These are phyloP conservation scores for Chinchilla lanigera DNA, from an alignment of 2,113 vertebrate genomes.

Conservation along the genomic window DNA sequence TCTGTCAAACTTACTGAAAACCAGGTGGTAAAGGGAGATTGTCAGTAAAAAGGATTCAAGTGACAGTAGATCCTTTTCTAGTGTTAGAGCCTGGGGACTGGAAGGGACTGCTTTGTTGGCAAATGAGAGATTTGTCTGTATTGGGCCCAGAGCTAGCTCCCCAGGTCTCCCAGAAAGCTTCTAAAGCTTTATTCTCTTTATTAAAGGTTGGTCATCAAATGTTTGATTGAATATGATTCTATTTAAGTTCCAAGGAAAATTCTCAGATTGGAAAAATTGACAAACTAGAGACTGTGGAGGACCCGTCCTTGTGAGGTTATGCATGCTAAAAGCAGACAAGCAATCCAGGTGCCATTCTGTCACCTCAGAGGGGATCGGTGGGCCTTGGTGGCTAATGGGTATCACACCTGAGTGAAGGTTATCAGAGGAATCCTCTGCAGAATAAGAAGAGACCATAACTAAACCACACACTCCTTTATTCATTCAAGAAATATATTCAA, in stretches of 20 bases:
- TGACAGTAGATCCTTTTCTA: constrained; percentile 69
- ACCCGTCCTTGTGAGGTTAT: accelerated
- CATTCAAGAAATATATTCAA: neutral
- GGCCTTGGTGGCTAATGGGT: accelerated
- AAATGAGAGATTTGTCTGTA: constrained; percentile 19
- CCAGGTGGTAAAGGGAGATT: constrained; percentile 81
- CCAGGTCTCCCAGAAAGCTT: constrained; percentile 18
- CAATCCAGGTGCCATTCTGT: neutral
- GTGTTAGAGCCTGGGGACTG: constrained; percentile 20
- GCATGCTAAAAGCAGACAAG: neutral
- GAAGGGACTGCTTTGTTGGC: constrained; percentile 41
- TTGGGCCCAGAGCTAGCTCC: neutral
- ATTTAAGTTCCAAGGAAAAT: neutral
- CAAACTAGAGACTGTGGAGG: neutral
- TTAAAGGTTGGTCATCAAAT: constrained; percentile 36
- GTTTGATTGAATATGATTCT: neutral
- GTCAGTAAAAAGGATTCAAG: constrained; percentile 78
- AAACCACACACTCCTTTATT: neutral
- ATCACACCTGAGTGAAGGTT: neutral
- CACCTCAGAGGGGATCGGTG: neutral
- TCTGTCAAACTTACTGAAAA: constrained; percentile 83
- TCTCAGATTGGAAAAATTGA: neutral
- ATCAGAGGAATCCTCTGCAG: neutral
- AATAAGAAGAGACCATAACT: neutral
- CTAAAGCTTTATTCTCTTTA: neutral